Conservation (phyloP, 2,797 vertebrate species). For the Setipinna tenuifilis region DNA sequence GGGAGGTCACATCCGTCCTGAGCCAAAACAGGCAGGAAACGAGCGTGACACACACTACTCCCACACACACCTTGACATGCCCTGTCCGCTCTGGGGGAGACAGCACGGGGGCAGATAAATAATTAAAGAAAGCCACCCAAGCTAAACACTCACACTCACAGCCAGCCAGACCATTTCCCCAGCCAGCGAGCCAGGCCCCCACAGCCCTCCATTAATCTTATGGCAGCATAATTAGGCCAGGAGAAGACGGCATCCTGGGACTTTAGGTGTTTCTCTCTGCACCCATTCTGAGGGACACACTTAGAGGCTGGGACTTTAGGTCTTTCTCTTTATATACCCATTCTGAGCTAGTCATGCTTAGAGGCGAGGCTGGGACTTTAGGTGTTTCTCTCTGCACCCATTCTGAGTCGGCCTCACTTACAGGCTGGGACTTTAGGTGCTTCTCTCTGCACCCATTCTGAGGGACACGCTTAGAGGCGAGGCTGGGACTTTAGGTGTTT, state of each 20-base stretch:
- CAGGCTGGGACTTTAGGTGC: neutral
- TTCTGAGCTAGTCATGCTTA: too few species aligned
- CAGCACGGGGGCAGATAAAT: neutral
- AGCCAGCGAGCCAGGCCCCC: neutral
- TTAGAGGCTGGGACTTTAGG: too few species aligned
- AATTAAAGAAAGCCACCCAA: neutral
- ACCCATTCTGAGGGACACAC: too few species aligned
- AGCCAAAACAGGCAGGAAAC: neutral
- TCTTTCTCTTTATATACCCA: too few species aligned
- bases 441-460: too few species aligned
- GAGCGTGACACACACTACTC: neutral
- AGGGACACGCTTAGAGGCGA: too few species aligned
- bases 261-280: too few species aligned
- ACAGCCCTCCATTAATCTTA: neutral
- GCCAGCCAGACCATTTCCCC: neutral
- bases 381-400: too few species aligned
- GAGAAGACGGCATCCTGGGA: neutral
- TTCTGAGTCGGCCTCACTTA: too few species aligned
- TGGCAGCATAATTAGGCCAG: neutral
- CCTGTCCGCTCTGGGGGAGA: neutral
- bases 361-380: too few species aligned
- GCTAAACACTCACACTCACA: neutral
- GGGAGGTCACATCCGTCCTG: neutral
- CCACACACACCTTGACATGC: neutral
- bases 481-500: too few species aligned